Evolutionary conservation across 2,888 invertebrate species (phyloP).

Genomic region (Ormyrus rosae): DNA sequence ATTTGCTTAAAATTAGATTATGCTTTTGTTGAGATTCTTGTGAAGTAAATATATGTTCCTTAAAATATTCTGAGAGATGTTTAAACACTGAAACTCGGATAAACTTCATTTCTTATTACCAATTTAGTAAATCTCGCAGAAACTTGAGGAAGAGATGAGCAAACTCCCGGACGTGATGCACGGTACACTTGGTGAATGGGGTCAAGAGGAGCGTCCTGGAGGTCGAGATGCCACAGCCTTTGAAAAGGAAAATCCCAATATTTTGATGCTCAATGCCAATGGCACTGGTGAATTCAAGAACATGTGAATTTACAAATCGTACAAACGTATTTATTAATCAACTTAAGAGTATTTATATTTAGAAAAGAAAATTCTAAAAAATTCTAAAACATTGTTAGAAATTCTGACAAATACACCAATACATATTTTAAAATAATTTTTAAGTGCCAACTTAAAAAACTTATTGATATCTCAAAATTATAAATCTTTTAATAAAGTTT

Average conservation of each 20-base stretch:
- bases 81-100: constrained; percentile 17
- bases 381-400: neutral
- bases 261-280: constrained; percentile 82
- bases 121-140: constrained; percentile 77
- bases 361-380: neutral
- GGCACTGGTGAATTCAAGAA: constrained; percentile 86
- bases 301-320: constrained; percentile 77
- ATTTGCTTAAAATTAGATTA: no score
- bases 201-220: constrained; percentile 81
- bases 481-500: no score
- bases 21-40: no score
- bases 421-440: no score
- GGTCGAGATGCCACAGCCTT: constrained; percentile 85
- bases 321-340: neutral
- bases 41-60: neutral
- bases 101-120: constrained; percentile 57
- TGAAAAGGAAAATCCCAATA: constrained; percentile 88
- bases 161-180: constrained; percentile 85
- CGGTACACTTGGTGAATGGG: constrained; percentile 84
- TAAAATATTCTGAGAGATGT: constrained; percentile 24
- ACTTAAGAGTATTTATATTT: neutral
- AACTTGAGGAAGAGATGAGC: constrained; percentile 83
- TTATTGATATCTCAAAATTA: no score
- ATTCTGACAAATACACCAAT: neutral
- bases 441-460: no score